Conservation (phyloP, 2,888 invertebrate species). For the Panzeria rudis region DNA sequence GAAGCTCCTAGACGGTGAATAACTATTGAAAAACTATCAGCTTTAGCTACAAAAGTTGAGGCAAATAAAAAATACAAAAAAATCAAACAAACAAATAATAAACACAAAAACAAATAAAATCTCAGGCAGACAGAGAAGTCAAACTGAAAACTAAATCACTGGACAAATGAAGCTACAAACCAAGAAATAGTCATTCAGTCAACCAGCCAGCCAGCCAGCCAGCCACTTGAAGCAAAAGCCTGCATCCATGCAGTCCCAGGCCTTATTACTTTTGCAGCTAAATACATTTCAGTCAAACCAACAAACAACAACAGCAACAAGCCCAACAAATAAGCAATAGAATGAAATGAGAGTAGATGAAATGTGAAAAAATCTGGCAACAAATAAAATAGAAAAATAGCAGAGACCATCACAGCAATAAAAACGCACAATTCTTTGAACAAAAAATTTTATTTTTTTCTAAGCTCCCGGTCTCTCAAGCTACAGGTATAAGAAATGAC, state of each 20-base stretch:
- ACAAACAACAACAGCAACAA: neutral
- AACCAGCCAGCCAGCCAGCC: neutral
- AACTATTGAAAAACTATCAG: slow-evolving; percentile 42
- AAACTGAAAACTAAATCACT: slow-evolving; percentile 56
- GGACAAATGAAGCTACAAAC: slow-evolving; percentile 46
- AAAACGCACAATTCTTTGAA: slow-evolving; percentile 22
- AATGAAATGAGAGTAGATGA: slow-evolving; percentile 23
- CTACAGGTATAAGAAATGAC: neutral
- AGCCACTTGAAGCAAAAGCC: neutral
- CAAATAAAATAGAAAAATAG: slow-evolving; percentile 20
- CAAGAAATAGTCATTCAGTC: slow-evolving; percentile 22
- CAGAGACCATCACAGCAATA: neutral
- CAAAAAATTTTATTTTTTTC: slow-evolving; percentile 1
- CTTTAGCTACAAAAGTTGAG: slow-evolving; percentile 8
- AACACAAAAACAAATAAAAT: slow-evolving; percentile 46
- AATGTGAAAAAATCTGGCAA: neutral
- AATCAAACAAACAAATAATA: slow-evolving; percentile 25
- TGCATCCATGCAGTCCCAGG: slow-evolving; percentile 7
- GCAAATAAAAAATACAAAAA: neutral
- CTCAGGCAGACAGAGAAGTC: slow-evolving; percentile 31
- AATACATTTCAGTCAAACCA: slow-evolving; percentile 36
- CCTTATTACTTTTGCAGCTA: slow-evolving; percentile 20
- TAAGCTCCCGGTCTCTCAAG: slow-evolving; percentile 11
- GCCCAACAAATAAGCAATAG: slow-evolving; percentile 21
- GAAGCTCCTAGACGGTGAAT: slow-evolving; percentile 59